Evolutionary conservation across 2,888 invertebrate genomes (phyloP).

Genomic region (Melanostoma mellinum): DNA sequence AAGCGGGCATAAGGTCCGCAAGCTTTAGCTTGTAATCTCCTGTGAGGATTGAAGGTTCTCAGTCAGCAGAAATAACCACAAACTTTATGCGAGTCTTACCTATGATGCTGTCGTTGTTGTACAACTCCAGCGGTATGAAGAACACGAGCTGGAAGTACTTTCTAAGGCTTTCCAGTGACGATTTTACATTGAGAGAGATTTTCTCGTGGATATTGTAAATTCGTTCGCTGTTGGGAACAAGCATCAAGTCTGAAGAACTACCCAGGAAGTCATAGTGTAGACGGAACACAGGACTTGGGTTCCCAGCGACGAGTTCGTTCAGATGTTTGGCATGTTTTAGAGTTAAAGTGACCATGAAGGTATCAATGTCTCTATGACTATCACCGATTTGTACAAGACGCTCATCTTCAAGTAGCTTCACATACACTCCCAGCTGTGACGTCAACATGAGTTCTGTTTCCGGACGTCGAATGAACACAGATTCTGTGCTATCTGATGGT

Average conservation of each 20-base stretch:
- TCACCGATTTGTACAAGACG: conserved; percentile 80
- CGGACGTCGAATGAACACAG: conserved; percentile 44
- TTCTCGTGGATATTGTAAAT: conserved; percentile 81
- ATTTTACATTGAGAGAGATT: conserved; percentile 82
- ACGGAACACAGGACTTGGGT: conserved; percentile 63
- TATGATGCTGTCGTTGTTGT: conserved; percentile 79
- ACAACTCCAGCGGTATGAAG: conserved; percentile 82
- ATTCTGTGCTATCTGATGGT: conserved; percentile 39
- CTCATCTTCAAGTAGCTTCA: conserved; percentile 78
- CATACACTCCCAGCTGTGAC: conserved; percentile 79
- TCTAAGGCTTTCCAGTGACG: conserved; percentile 81
- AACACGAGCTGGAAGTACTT: conserved; percentile 82
- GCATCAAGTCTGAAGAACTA: conserved; percentile 77
- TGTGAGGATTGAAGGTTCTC: background rate
- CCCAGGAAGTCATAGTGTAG: conserved; percentile 79
- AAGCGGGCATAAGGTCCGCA: conserved; percentile 30
- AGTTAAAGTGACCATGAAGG: conserved; percentile 78
- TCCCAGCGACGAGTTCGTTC: conserved; percentile 74
- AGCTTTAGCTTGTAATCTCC: conserved; percentile 50
- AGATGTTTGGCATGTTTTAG: conserved; percentile 77
- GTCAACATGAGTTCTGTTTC: conserved; percentile 79
- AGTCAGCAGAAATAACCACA: background rate
- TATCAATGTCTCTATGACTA: conserved; percentile 78
- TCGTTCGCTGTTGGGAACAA: conserved; percentile 77
- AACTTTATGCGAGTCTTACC: conserved; percentile 74